Base-by-base conservation (phyloP, 2,797 vertebrate species). In the Acipenser transmontanus region DNA sequence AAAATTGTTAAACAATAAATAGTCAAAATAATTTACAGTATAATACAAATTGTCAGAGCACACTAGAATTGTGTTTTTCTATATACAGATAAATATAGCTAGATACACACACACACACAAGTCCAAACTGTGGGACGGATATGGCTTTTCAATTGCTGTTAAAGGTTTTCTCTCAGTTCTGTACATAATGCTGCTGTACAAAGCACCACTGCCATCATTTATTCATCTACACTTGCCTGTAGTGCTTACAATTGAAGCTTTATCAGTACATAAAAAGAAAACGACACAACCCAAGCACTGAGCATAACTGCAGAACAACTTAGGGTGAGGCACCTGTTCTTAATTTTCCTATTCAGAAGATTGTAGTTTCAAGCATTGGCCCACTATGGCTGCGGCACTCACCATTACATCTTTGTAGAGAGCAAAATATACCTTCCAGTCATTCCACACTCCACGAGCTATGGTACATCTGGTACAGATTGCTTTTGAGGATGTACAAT, bases 21-120 rank as follows among this genome's bases (percentile, higher is more conserved):
- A 98, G 90, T 92, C 90, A 84, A 84, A 88, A 86, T 91, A 91
- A 92, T 96, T 93, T 96, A 97, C 94, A 95, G 84, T 95, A 94
- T 95, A 76, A 88, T 95, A 97, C 93, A 96, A 95, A 93, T 82
- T 90, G 88, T 78, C 89, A 89, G 87, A 88, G 85, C 92, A 90
- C 88, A 91, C 90, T 93, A 78, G 89, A 89, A 90, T 85, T 86
- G 83, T 88, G 85, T 74, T 74, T 34, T 34, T 34, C 79, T 82
- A 66, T 70, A 79, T 70, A 85, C 49, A 20, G 47, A 49, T 69
- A 80, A 86, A 87, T 82, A 84, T 86, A 87, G 80, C 80, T 83
- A 84, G 84, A 76, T 72, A 67, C 70, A 84, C 79, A 84, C 82
- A 85, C 47, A 70, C 49, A 62, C 57, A 65, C 47, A n/a, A 56